A percentile compares a stretch with the other conserved stretches of the same genome.
Evolutionary conservation across 2,113 vertebrate species (phyloP).

Genomic region (Pygathrix nemaeus): DNA sequence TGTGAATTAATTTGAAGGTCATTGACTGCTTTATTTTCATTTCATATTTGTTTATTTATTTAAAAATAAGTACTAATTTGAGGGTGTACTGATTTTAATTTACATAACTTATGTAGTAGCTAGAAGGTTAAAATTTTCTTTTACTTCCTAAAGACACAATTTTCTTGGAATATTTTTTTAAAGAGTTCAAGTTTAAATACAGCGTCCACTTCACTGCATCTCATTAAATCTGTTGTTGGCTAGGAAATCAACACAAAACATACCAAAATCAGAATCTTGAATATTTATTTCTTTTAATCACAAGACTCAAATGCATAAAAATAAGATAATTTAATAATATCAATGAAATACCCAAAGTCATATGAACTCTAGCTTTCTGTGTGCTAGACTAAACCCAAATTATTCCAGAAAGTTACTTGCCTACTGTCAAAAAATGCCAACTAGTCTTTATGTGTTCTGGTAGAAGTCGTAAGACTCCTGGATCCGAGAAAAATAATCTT

Average conservation of each 20-base stretch:
- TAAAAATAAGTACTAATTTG: constrained; percentile 29
- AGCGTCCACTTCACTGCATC: not conserved
- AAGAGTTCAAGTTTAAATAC: not conserved
- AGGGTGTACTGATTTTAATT: constrained; percentile 27
- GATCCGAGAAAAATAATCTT: constrained; percentile 11
- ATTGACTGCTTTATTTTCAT: constrained; percentile 32
- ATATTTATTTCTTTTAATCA: not conserved
- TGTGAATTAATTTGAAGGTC: constrained; percentile 38
- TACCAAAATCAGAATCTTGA: not conserved
- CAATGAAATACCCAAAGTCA: not conserved
- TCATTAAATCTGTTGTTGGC: not conserved
- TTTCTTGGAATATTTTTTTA: constrained; percentile 2
- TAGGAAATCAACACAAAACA: constrained; percentile 20
- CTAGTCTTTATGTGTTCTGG: not conserved
- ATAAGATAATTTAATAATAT: not conserved
- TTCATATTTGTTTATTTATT: constrained; percentile 43
- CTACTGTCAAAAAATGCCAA: not conserved
- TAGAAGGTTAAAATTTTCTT: constrained; percentile 30
- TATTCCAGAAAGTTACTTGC: constrained; percentile 5
- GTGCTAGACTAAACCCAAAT: not conserved
- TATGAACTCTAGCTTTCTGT: not conserved
- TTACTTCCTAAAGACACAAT: constrained; percentile 14
- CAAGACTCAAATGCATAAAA: not conserved
- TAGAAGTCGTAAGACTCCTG: not conserved
- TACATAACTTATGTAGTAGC: not conserved